Evolutionary conservation across 2,888 invertebrate genomes (phyloP), one percentile per base, ranked within the genome.

Genomic region (Melieria picta): DNA sequence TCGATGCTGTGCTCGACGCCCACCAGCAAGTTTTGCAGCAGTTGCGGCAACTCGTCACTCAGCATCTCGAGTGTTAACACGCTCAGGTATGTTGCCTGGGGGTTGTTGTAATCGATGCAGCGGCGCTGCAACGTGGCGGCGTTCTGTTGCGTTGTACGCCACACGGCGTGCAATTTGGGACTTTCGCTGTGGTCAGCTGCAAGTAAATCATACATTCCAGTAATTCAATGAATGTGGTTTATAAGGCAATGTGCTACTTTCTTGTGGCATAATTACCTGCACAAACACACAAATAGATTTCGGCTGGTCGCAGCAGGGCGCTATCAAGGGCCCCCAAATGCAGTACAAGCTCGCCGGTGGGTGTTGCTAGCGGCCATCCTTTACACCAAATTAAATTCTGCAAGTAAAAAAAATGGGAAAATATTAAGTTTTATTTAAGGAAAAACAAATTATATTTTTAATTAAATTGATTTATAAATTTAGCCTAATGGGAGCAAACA

Each of bases 1-100:
- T 91, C 91, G 80, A 92, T 91, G 77, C 91, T 91, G 73, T 91
- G 90, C 84, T 92, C 92, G 67, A 92, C 91, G 72, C 91, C 91
- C 67, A 92, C 90, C 65, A 92, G 87, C 68, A 92, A 87, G 80
- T 89, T 91, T 81, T 91, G 91, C 77, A 92, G 88, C 77, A 91
- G 88, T 77, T 90, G 89, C 62, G 91, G 91, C 77, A 92, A 84
- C 77, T 91, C 90, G 77, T 88, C 88, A 76, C 88, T 88, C 72
- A 84, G 79, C 80, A 83, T 86, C 78, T 88, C 86, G 77, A 86
- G 83, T 76, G 84, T 81, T 77, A 85, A 80, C 81, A 83, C 81
- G 78, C 84, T 85, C 77, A 87, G 79, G 69, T 79, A 80, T 77
- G 76, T 72, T 56, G 76, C 71, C 66, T 70, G 72, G 50, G 77